Conservation (phyloP, 2,113 vertebrate species). For the Hypocryptadius cinnamomeus region DNA sequence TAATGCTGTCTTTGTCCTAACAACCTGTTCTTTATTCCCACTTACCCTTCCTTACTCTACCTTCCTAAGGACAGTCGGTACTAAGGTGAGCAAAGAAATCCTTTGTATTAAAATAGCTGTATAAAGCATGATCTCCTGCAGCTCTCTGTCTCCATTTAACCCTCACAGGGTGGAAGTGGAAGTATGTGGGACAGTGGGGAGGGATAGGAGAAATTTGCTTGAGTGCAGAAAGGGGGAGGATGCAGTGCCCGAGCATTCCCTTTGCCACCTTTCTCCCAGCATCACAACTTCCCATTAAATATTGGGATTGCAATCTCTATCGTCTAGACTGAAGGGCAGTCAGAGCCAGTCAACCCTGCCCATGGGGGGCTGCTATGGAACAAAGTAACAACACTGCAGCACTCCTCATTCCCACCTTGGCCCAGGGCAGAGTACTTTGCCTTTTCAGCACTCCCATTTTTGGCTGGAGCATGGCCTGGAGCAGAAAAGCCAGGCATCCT, state of each 20-base stretch:
- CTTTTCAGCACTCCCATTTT: neutral
- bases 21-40: constrained; percentile 74
- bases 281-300: neutral
- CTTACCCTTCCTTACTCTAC: constrained; percentile 74
- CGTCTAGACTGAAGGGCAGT: neutral
- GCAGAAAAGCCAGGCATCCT: neutral
- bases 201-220: neutral
- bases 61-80: constrained; percentile 91
- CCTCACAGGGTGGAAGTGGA: neutral
- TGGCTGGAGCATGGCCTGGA: neutral
- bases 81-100: constrained; percentile 86
- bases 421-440: neutral
- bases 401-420: neutral
- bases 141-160: neutral
- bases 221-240: neutral
- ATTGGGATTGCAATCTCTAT: neutral
- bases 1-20: constrained; percentile 65
- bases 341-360: neutral
- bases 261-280: neutral
- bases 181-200: neutral
- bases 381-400: neutral
- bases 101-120: constrained; percentile 19
- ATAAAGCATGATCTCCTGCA: neutral
- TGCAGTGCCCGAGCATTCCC: neutral
- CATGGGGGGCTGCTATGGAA: neutral